Evolutionary conservation across 1,140 invertebrate species (phyloP), one percentile per base, ranked within the genome.

Genomic region (Panagrolaimus sp.): DNA sequence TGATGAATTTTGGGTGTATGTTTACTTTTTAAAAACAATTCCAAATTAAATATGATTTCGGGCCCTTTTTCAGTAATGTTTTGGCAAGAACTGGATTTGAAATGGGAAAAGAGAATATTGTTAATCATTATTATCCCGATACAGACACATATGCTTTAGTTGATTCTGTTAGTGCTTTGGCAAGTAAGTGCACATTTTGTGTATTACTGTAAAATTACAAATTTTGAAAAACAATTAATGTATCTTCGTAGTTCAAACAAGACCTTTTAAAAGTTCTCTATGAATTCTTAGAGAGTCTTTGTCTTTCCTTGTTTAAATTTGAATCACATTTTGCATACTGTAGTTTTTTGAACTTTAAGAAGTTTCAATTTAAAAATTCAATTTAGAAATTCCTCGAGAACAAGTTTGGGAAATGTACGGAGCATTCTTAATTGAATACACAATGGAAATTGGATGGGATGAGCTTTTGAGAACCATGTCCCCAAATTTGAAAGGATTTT

Each of bases 361-460:
- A n/a, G n/a, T n/a, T n/a, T n/a, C n/a, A n/a, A n/a, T n/a, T 46
- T 69, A n/a, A n/a, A n/a, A n/a, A n/a, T n/a, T n/a, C n/a, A n/a
- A 55, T 71, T 46, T 48, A 78, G 76, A 76, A 69, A 66, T 77
- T 24, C 24, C 76, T 14, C 58, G 76, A 17, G 76, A 77, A 45
- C 63, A 74, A 67, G 76, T 77, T 6, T 77, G 76, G 76, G 76
- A 78, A 44, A 58, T 69, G 63, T 77, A 76, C 62, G 76, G 76
- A 43, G 77, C 55, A 21, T 77, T 78, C 32, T 48, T 77, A 10
- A 74, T 77, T 28, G 73, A 74, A 58, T 77, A 74, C 43, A 77
- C 75, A 38, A 77, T 77, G 76, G 73, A 77, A 47, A 75, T 69
- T 17, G 76, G 76, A 44, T 79, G 77, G 77, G 77, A 79, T 69